Evolutionary conservation across 1,140 invertebrate genomes (phyloP).

Genomic region (Anagrus nilaparvatae): DNA sequence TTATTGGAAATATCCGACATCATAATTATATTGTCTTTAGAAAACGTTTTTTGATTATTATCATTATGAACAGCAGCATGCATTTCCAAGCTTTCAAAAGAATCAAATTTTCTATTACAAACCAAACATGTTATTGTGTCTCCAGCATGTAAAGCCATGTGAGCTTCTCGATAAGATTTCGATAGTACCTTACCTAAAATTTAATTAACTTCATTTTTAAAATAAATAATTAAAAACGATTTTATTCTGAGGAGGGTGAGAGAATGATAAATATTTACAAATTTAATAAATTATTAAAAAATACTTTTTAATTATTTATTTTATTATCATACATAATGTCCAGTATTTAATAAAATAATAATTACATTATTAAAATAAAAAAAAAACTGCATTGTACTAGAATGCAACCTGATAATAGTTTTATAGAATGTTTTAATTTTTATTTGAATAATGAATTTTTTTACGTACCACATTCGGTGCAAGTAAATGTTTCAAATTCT

Average conservation of each 20-base stretch:
- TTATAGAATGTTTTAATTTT: too few relatives aligned
- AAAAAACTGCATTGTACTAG: too few relatives aligned
- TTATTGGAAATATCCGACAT: too few relatives aligned
- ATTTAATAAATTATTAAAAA: neutral
- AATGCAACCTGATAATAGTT: too few relatives aligned
- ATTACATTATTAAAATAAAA: too few relatives aligned
- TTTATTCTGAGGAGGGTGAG: too few relatives aligned
- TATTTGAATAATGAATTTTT: too few relatives aligned
- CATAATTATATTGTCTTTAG: too few relatives aligned
- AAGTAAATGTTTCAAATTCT: constrained; percentile 33
- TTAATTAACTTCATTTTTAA: too few relatives aligned
- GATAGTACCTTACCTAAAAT: constrained; percentile 46
- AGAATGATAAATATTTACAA: neutral
- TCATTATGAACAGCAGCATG: constrained; percentile 55
- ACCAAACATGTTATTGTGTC: constrained; percentile 47
- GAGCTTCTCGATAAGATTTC: constrained; percentile 49
- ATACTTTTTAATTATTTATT: neutral
- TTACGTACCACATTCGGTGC: constrained; percentile 36
- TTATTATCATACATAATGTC: too few relatives aligned
- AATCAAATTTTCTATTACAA: constrained; percentile 59
- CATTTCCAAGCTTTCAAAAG: constrained; percentile 52
- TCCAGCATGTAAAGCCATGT: constrained; percentile 52
- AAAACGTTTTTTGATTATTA: neutral
- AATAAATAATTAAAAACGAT: too few relatives aligned
- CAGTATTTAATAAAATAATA: too few relatives aligned